These are phyloP conservation scores for Andricus curvator DNA, from an alignment of 2,888 invertebrate genomes.

Conservation along the genomic window DNA sequence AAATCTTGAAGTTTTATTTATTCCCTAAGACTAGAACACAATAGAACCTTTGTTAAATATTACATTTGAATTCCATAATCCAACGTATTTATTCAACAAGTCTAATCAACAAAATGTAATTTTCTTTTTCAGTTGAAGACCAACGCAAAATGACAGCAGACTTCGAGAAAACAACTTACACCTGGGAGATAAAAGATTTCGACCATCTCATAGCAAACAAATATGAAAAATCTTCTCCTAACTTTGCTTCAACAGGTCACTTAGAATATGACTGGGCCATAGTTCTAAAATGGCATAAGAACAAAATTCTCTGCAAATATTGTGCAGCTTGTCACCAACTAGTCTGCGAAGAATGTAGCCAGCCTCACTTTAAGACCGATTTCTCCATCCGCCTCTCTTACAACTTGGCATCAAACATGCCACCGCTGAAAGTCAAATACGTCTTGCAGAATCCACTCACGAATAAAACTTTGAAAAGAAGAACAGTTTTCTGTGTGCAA, in stretches of 20 bases:
- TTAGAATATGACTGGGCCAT: not conserved
- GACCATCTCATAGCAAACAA: not conserved
- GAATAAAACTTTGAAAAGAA: not conserved
- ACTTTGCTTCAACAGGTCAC: not conserved
- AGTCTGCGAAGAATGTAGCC: conserved; percentile 7
- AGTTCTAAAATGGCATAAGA: not conserved
- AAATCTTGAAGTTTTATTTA: no score
- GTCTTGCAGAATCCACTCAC: not conserved
- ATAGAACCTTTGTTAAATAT: no score
- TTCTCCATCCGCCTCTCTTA: not conserved
- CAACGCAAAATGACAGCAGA: not conserved
- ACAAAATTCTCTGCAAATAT: not conserved
- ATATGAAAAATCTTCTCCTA: not conserved
- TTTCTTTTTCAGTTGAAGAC: no score
- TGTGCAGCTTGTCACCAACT: not conserved
- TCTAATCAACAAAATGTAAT: no score
- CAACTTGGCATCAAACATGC: not conserved
- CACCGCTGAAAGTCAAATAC: not conserved
- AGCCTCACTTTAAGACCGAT: not conserved
- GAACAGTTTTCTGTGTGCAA: not conserved
- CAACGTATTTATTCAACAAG: no score
- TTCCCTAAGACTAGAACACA: no score
- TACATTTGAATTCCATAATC: no score
- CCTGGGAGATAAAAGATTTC: not conserved
- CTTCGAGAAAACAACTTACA: not conserved